Evolutionary conservation across 2,888 invertebrate genomes (phyloP).

Genomic region (Mongoloraphidia duomilia): DNA sequence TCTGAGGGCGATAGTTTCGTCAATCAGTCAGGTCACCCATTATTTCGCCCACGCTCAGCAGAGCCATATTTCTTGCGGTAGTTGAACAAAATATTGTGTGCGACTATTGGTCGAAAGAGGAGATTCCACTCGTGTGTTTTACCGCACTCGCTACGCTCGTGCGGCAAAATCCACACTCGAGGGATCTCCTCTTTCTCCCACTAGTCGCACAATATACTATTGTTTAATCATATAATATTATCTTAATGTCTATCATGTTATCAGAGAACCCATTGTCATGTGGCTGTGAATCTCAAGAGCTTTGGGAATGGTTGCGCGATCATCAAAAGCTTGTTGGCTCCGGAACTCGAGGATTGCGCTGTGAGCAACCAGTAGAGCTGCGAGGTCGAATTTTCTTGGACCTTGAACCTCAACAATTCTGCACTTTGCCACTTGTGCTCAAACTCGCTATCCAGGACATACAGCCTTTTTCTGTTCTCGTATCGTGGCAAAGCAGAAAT

Average conservation of each 20-base stretch:
- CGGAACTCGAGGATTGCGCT: conserved; percentile 42
- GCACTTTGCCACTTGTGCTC: conserved; percentile 68
- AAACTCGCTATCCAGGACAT: conserved; percentile 79
- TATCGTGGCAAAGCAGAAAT: conserved; percentile 82
- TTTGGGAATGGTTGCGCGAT: conserved; percentile 85
- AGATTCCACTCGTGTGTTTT: no score
- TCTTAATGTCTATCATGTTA: conserved; percentile 7
- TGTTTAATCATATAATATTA: conserved; percentile 6
- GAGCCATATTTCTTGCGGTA: no score
- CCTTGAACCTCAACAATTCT: conserved; percentile 67
- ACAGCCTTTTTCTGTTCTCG: conserved; percentile 71
- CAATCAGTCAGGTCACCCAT: no score
- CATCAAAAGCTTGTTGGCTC: conserved; percentile 61
- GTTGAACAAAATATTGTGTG: no score
- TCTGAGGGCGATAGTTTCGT: no score
- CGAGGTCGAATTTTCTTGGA: conserved; percentile 61
- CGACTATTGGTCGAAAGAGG: no score
- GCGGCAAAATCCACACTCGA: no score
- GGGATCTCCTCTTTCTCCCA: no score
- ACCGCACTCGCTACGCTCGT: no score
- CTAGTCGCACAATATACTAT: no score
- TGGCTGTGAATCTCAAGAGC: conserved; percentile 77
- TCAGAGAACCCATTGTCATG: conserved; percentile 81
- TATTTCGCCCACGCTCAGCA: no score
- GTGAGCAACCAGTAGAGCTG: conserved; percentile 71